phyloP scores from a whole-genome alignment of 2,113 vertebrate genomes.

The Chaetodon auriga region DNA sequence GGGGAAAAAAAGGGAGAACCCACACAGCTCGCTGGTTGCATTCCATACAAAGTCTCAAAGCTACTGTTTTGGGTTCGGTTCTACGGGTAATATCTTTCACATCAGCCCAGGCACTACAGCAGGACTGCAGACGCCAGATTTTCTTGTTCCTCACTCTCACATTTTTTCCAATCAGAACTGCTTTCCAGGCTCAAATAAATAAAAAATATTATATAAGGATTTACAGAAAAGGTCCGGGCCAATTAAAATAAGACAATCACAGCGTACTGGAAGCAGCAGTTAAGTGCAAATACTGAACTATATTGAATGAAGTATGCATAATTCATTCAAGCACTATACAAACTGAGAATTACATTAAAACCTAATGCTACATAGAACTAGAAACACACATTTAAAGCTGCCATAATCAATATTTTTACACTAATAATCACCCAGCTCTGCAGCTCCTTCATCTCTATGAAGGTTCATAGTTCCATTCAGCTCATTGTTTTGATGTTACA shows the following conservation, averaged over 20 bases:
- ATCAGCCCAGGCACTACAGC: conserved; percentile 38
- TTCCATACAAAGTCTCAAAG: conserved; percentile 58
- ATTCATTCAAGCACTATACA: conserved; percentile 4
- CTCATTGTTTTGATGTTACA: background rate
- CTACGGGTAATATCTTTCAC: conserved; percentile 57
- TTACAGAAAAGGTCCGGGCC: conserved; percentile 3
- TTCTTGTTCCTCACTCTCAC: conserved; percentile 44
- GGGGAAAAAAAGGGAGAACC: conserved; percentile 26
- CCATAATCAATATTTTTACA: background rate
- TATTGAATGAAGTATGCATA: background rate
- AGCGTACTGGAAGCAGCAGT: background rate
- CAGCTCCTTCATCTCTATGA: no score
- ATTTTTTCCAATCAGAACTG: conserved; percentile 48
- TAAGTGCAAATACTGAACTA: conserved; percentile 8
- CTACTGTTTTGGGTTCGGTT: conserved; percentile 76
- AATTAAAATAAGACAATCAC: conserved; percentile 8
- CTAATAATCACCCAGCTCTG: background rate
- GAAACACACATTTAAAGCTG: conserved; percentile 2
- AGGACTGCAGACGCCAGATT: conserved; percentile 45
- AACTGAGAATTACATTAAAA: conserved; percentile 17
- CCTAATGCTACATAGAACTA: background rate
- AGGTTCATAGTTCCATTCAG: background rate
- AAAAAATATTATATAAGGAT: conserved; percentile 48
- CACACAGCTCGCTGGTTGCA: conserved; percentile 29
- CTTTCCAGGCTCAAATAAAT: conserved; percentile 56